Evolutionary conservation across 1,140 invertebrate genomes (phyloP).

Genomic region (Lepidurus packardi): DNA sequence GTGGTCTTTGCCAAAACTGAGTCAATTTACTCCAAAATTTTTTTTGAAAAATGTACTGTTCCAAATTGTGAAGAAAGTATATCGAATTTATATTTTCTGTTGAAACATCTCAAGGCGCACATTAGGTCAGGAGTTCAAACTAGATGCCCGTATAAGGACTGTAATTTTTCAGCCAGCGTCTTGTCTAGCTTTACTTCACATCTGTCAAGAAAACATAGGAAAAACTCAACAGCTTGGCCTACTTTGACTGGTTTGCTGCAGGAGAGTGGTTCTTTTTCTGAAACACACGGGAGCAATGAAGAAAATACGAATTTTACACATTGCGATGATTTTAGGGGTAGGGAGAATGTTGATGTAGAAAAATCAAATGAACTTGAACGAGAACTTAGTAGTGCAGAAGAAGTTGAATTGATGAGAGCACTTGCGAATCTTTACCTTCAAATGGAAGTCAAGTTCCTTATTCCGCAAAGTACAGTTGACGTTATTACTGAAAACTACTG

Average conservation of each 20-base stretch:
- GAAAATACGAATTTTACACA: neutral
- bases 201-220: neutral
- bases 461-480: neutral
- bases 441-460: neutral
- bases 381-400: neutral
- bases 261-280: neutral
- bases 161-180: neutral
- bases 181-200: neutral
- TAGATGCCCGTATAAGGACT: neutral
- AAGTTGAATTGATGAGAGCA: neutral
- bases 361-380: neutral
- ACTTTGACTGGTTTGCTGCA: neutral
- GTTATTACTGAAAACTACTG: neutral
- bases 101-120: neutral
- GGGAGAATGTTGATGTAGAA: neutral
- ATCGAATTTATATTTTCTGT: neutral
- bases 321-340: neutral
- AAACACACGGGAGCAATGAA: neutral
- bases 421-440: neutral
- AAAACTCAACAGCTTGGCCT: neutral
- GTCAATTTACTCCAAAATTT: neutral
- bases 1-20: neutral
- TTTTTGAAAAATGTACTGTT: neutral
- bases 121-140: neutral
- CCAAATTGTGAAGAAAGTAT: neutral